These are phyloP conservation scores for Bombus vancouverensis DNA, from an alignment of 1,140 invertebrate genomes.

Conservation along the genomic window DNA sequence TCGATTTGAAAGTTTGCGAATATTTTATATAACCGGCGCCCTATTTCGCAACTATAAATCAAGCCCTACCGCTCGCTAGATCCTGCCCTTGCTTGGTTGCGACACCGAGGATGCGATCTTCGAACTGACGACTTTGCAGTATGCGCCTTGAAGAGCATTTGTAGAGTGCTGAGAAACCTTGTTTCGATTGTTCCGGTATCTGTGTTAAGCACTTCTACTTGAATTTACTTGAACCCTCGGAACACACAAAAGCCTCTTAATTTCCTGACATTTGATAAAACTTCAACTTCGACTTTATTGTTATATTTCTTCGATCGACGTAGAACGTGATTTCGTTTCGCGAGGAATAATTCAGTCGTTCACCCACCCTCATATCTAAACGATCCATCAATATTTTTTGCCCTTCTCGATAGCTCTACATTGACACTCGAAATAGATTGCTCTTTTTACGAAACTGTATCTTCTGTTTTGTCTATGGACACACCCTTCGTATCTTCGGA, in stretches of 20 bases:
- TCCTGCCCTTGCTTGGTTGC: constrained; percentile 1
- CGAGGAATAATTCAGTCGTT: background rate
- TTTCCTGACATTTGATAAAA: background rate
- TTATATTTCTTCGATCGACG: background rate
- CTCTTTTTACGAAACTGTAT: background rate
- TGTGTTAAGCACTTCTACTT: background rate
- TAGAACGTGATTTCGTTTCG: background rate
- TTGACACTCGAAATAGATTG: constrained; percentile 4
- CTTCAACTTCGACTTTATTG: background rate
- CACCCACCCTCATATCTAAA: background rate
- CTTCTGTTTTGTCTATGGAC: background rate
- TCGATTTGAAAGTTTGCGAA: constrained; percentile 27
- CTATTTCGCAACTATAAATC: constrained; percentile 22
- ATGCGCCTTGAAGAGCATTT: background rate
- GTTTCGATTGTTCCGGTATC: constrained; percentile 26
- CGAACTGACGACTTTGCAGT: constrained; percentile 22
- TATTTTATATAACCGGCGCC: constrained; percentile 45
- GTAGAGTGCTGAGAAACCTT: background rate
- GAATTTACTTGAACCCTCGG: background rate
- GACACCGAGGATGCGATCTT: background rate
- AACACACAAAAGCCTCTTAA: background rate
- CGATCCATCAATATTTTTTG: constrained; percentile 17
- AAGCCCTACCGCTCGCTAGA: background rate
- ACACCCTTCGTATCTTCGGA: background rate
- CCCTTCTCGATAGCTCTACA: background rate